Evolutionary conservation across 92 coral and sea anemone genomes (phyloP), one percentile per base, ranked within the genome.

Genomic region (Metridium senile): DNA sequence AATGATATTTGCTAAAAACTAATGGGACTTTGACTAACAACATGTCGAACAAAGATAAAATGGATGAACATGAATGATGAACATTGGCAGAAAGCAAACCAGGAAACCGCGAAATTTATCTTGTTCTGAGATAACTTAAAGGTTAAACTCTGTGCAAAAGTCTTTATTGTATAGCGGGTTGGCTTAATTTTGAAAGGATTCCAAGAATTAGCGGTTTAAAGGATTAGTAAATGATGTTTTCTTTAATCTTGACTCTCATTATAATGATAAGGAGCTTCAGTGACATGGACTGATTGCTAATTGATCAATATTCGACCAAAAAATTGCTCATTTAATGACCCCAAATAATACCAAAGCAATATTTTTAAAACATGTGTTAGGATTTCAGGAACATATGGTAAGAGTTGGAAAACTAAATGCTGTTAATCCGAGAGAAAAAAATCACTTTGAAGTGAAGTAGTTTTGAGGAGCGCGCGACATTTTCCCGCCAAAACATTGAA

Each of bases 181-280:
- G 28, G 1, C 0, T 59, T 59, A 26, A 59, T 59, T 23, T 7
- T 59, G 11, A 4, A 23, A 59, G 65, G 65, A 25, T 1, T 59
- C 26, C 1, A 59, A 54, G 26, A 22, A 54, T 54, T 54, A 54
- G 61, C 3, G 65, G 32, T 10, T 59, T 59, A 59, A 25, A 1
- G 65, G 29, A 59, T 59, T 59, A 22, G 65, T 17, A 59, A 59
- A 59, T 54, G 61, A 54, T 54, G 61, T 54, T 22, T 54, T 2
- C 4, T 54, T 9, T 22, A 54, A 54, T 17, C 22, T 54, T 17
- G 3, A 2, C 13, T 13, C 49, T 39, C 8, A 54, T 8, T 4
- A 54, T 54, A 17, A 17, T 4, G 17, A 9, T 19, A 9, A 17
- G n/a, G 23, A 9, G 61, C 4, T 54, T 54, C 17, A 17, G 10